phyloP scores from a whole-genome alignment of 2,888 invertebrate species.

The Agrotis segetum region DNA sequence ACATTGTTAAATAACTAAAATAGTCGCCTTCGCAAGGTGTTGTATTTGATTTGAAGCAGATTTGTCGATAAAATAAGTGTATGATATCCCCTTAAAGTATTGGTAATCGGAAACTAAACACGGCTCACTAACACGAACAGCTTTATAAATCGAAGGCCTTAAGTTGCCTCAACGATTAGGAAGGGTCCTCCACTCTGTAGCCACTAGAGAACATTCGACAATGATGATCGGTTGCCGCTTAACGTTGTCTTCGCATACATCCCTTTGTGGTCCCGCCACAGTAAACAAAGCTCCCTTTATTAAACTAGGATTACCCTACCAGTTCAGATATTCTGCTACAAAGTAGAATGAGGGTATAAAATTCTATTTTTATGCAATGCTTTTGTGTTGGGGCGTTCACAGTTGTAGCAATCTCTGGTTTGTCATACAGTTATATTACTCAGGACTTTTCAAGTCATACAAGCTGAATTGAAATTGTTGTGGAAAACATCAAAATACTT shows the following conservation, averaged over 20 bases:
- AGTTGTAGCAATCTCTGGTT: slow-evolving; percentile 31
- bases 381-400: slow-evolving; percentile 15
- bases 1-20: no score
- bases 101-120: no score
- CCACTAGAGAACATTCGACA: slow-evolving; percentile 13
- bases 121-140: slow-evolving; percentile 3
- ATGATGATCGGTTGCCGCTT: slow-evolving; percentile 54
- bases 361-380: slow-evolving; percentile 42
- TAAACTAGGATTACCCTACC: slow-evolving; percentile 52
- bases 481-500: neutral
- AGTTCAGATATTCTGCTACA: slow-evolving; percentile 45
- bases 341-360: slow-evolving; percentile 22
- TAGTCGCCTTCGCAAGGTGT: no score
- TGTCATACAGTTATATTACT: slow-evolving; percentile 9
- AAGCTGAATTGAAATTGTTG: neutral
- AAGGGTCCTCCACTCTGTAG: slow-evolving; percentile 19
- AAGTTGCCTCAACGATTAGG: slow-evolving; percentile 32
- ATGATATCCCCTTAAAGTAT: no score
- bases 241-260: slow-evolving; percentile 42
- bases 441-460: neutral
- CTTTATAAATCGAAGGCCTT: neutral
- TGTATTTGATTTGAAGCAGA: no score
- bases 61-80: no score
- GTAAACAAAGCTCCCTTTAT: slow-evolving; percentile 51
- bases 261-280: slow-evolving; percentile 23